These are phyloP conservation scores for Cryptoblepharus egeriae DNA, from an alignment of 2,797 vertebrate genomes.

Conservation along the genomic window DNA sequence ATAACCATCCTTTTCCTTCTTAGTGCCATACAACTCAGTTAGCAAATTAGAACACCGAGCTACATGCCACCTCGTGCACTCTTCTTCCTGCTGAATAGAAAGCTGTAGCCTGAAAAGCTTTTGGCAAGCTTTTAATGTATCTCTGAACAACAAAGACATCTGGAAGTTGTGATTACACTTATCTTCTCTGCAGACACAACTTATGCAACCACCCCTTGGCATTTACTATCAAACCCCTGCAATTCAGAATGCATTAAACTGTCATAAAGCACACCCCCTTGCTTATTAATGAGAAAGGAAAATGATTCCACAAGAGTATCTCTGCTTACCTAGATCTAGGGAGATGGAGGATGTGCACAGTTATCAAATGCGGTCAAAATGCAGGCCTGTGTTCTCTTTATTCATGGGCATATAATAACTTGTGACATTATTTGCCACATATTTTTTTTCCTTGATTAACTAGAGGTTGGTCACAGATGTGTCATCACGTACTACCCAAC, in stretches of 20 bases:
- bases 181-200: constrained; percentile 55
- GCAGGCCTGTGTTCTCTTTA: not conserved
- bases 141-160: constrained; percentile 32
- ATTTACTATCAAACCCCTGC: constrained; percentile 39
- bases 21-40: constrained; percentile 14
- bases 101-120: constrained; percentile 31
- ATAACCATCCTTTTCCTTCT: not conserved
- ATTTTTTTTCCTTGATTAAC: not conserved
- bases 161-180: constrained; percentile 62
- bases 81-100: constrained; percentile 43
- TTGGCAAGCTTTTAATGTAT: constrained; percentile 48
- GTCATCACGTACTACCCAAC: not conserved
- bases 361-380: not conserved
- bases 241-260: constrained; percentile 47
- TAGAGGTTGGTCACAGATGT: not conserved
- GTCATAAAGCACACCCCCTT: constrained; percentile 6
- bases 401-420: not conserved
- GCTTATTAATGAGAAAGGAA: constrained; percentile 25
- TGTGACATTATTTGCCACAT: not conserved
- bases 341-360: constrained; percentile 7
- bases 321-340: constrained; percentile 24
- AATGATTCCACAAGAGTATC: constrained; percentile 23
- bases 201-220: constrained; percentile 29
- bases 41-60: constrained; percentile 48
- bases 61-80: not conserved